Conservation (phyloP, 2,888 invertebrate species). For the Eledona agricola region DNA sequence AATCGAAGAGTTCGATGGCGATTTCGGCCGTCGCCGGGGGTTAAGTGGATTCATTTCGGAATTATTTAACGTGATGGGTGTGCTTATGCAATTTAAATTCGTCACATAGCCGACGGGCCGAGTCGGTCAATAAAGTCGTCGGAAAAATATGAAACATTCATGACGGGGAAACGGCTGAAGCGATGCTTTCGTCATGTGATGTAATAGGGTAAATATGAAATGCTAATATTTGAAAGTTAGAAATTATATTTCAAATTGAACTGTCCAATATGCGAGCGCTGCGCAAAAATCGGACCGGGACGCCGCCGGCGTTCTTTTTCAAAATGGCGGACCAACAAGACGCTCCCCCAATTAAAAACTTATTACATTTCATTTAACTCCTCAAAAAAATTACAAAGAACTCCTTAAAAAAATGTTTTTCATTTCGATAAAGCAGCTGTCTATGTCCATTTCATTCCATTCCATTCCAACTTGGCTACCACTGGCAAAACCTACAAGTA, state of each 20-base stretch:
- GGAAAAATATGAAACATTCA: constrained; percentile 58
- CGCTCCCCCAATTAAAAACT: too few species aligned
- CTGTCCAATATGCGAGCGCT: constrained; percentile 54
- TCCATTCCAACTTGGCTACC: too few species aligned
- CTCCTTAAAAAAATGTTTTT: too few species aligned
- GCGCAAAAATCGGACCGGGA: constrained; percentile 44
- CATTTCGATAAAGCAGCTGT: too few species aligned
- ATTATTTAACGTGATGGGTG: constrained; percentile 57
- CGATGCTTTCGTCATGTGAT: constrained; percentile 55
- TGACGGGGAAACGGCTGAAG: constrained; percentile 52
- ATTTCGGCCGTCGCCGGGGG: constrained; percentile 7
- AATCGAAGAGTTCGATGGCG: not conserved
- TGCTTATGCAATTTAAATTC: constrained; percentile 60
- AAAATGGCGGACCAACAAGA: constrained; percentile 13
- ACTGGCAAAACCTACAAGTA: too few species aligned
- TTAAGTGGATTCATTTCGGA: constrained; percentile 52
- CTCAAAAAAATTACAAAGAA: too few species aligned
- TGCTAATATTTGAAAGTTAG: constrained; percentile 61
- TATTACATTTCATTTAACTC: too few species aligned
- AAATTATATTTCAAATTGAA: constrained; percentile 62
- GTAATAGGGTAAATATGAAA: constrained; percentile 62
- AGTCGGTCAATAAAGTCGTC: constrained; percentile 53
- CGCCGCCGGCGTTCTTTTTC: constrained; percentile 13
- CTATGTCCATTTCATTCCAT: too few species aligned
- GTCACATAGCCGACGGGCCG: constrained; percentile 55